Conservation (phyloP, 2,113 vertebrate genomes). For the Coregonus clupeaformis region DNA sequence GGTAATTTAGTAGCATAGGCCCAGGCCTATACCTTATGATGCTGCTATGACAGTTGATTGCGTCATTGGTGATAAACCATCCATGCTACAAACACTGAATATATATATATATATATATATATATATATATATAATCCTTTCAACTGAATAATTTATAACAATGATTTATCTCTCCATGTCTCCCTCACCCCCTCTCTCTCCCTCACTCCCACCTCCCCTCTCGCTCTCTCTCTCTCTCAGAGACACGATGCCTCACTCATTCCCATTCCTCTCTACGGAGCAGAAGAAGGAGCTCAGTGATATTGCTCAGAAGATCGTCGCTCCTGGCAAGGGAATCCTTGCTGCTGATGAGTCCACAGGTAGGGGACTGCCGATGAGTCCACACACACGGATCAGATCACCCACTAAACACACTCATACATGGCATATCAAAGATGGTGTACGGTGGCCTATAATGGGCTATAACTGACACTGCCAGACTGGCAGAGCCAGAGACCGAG, state of each 20-base stretch:
- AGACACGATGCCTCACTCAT: slow-evolving; percentile 64
- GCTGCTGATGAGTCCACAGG: slow-evolving; percentile 81
- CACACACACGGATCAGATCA: neutral
- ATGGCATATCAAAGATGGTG: no score
- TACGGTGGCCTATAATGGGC: no score
- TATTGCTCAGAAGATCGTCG: slow-evolving; percentile 74
- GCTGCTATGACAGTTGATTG: no score
- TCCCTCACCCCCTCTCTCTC: neutral
- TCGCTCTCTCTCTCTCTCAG: slow-evolving; percentile 2
- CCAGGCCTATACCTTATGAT: no score
- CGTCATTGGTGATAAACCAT: no score
- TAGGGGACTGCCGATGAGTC: slow-evolving; percentile 22
- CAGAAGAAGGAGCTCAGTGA: slow-evolving; percentile 79
- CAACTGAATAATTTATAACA: neutral
- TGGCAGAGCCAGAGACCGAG: no score
- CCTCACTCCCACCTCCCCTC: neutral
- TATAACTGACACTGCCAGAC: no score
- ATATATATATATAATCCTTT: neutral
- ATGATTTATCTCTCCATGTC: neutral
- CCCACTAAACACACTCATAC: no score
- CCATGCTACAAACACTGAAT: no score
- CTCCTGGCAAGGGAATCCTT: slow-evolving; percentile 77
- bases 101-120: no score
- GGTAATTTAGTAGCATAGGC: no score
- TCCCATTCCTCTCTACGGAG: slow-evolving; percentile 72